Conservation (phyloP, 2,888 invertebrate species). For the Polydrusus cervinus region DNA sequence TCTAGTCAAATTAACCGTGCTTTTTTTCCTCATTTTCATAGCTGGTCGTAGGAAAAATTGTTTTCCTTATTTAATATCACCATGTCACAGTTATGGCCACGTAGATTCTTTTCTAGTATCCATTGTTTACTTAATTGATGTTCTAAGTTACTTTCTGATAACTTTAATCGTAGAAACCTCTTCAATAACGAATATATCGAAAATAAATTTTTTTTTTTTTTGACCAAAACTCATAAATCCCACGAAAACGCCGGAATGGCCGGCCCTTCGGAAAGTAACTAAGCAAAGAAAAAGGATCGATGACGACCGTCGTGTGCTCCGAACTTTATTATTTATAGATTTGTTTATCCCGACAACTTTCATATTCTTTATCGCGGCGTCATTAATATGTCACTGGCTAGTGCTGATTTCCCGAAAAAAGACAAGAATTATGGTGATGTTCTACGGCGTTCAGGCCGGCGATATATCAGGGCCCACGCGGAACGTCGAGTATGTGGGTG, state of each 20-base stretch:
- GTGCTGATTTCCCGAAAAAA: conserved; percentile 68
- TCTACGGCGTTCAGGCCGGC: conserved; percentile 65
- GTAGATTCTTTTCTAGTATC: too few relatives aligned
- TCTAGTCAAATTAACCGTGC: too few relatives aligned
- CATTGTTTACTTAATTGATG: too few relatives aligned
- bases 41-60: too few relatives aligned
- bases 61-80: too few relatives aligned
- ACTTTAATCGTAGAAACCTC: too few relatives aligned
- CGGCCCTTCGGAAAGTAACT: conserved; percentile 4
- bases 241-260: not conserved
- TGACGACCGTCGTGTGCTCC: conserved; percentile 58
- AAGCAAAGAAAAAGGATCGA: conserved; percentile 57
- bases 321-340: conserved; percentile 70
- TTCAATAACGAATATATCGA: too few relatives aligned
- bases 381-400: conserved; percentile 69
- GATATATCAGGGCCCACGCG: conserved; percentile 70
- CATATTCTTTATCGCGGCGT: conserved; percentile 70
- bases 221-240: conserved; percentile 14
- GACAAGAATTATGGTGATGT: conserved; percentile 71
- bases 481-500: conserved; percentile 38
- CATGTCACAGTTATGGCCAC: too few relatives aligned
- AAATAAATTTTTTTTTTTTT: not conserved
- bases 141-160: too few relatives aligned
- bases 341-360: conserved; percentile 70
- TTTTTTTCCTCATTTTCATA: too few relatives aligned